Conservation (phyloP, 35 echinoderm and acorn worm species). For the Anneissia japonica region DNA sequence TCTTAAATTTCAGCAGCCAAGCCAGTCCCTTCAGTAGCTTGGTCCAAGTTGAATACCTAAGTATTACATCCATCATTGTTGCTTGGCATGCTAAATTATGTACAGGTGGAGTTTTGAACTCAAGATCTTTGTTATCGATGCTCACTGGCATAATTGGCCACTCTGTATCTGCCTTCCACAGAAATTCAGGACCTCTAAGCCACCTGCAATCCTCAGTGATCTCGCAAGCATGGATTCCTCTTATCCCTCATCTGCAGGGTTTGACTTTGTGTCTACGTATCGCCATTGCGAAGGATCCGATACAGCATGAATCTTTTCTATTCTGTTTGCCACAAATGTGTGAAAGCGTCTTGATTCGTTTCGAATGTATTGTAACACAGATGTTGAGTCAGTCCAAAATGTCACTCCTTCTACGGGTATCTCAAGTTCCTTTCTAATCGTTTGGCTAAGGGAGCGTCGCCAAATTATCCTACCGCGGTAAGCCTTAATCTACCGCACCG, state of each 20-base stretch:
- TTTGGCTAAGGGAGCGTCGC: too few relatives aligned
- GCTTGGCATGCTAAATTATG: too few relatives aligned
- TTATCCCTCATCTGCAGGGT: constrained; percentile 18
- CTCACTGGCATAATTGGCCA: constrained; percentile 4
- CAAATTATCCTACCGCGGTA: too few relatives aligned
- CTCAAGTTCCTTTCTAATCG: too few relatives aligned
- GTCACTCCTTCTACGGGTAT: too few relatives aligned
- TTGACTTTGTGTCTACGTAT: constrained; percentile 7
- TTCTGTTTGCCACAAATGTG: constrained; percentile 30
- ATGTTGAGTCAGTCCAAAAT: constrained; percentile 45
- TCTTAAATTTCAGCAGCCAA: too few relatives aligned
- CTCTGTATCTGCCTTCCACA: background rate
- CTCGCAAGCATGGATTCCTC: background rate
- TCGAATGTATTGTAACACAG: constrained; percentile 22
- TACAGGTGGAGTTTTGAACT: too few relatives aligned
- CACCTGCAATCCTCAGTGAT: background rate
- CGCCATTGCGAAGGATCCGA: background rate
- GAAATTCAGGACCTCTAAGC: constrained; percentile 5
- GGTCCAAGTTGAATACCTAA: too few relatives aligned
- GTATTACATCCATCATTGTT: too few relatives aligned
- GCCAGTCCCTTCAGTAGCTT: too few relatives aligned
- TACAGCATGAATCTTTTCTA: background rate
- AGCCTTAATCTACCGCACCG: too few relatives aligned
- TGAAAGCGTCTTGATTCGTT: constrained; percentile 20
- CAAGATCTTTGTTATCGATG: too few relatives aligned